phyloP scores from a whole-genome alignment of 1,140 invertebrate species.

The Scaptomyza montana region DNA sequence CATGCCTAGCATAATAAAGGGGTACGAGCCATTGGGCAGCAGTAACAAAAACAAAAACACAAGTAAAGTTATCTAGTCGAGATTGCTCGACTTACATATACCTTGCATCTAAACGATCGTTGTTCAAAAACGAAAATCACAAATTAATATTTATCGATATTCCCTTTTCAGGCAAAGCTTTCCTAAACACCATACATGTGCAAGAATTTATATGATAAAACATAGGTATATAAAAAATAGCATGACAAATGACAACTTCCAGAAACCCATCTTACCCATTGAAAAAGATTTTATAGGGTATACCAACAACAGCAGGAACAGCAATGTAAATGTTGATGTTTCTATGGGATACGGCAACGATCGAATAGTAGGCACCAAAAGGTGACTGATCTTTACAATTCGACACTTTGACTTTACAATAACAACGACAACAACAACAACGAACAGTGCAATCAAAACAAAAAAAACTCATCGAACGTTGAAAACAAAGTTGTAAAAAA shows the following conservation, averaged over 20 bases:
- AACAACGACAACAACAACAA: conserved; percentile 36
- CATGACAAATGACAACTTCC: too few relatives aligned
- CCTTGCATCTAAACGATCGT: background rate
- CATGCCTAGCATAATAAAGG: conserved; percentile 76
- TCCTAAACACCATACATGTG: too few relatives aligned
- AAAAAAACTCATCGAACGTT: conserved; percentile 71
- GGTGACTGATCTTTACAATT: conserved; percentile 80
- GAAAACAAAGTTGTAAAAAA: conserved; percentile 76
- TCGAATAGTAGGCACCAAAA: conserved; percentile 58
- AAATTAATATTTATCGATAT: too few relatives aligned
- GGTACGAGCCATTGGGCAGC: conserved; percentile 47
- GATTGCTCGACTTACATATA: background rate
- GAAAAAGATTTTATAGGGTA: background rate
- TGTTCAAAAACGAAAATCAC: too few relatives aligned
- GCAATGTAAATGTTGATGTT: conserved; percentile 75
- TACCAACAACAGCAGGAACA: conserved; percentile 15
- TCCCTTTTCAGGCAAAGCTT: too few relatives aligned
- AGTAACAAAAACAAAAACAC: conserved; percentile 4
- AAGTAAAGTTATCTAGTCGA: background rate
- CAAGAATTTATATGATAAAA: too few relatives aligned
- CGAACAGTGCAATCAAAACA: conserved; percentile 16
- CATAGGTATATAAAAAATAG: too few relatives aligned
- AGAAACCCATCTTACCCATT: background rate
- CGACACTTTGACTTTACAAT: conserved; percentile 76
- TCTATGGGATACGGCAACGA: conserved; percentile 44